Percentiles rank a stretch among this genome's conserved stretches.
These are phyloP conservation scores for Turnix velox DNA, from an alignment of 2,113 vertebrate species.

Conservation along the genomic window DNA sequence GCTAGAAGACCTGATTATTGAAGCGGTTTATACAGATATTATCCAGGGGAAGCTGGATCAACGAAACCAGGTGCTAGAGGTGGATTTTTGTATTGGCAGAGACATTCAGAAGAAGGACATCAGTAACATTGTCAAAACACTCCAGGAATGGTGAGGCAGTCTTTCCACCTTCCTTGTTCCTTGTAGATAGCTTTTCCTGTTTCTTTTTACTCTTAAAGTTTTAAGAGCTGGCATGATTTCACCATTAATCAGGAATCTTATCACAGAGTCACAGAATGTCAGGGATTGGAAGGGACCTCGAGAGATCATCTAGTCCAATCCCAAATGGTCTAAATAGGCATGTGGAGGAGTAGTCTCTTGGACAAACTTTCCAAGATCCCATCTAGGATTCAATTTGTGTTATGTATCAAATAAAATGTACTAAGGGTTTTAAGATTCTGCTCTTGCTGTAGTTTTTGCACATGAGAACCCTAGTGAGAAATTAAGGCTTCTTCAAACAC, in stretches of 20 bases:
- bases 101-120: slow-evolving; percentile 81
- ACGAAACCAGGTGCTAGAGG: slow-evolving; percentile 94
- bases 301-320: too few relatives aligned
- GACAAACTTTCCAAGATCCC: not conserved
- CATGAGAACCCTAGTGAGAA: not conserved
- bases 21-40: slow-evolving; percentile 98
- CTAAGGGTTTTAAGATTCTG: not conserved
- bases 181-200: not conserved
- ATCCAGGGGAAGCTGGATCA: slow-evolving; percentile 98
- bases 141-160: slow-evolving; percentile 79
- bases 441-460: not conserved
- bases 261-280: too few relatives aligned
- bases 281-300: too few relatives aligned
- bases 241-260: not conserved
- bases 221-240: not conserved
- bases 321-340: not conserved
- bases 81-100: slow-evolving; percentile 83
- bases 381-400: not conserved
- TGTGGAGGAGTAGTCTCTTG: not conserved
- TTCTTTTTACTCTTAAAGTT: not conserved
- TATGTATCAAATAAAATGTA: not conserved
- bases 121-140: slow-evolving; percentile 78
- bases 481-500: not conserved
- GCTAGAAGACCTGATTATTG: slow-evolving; percentile 96
- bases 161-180: not conserved